Evolutionary conservation across 2,113 vertebrate species (phyloP).

Genomic region (Nettapus auritus): DNA sequence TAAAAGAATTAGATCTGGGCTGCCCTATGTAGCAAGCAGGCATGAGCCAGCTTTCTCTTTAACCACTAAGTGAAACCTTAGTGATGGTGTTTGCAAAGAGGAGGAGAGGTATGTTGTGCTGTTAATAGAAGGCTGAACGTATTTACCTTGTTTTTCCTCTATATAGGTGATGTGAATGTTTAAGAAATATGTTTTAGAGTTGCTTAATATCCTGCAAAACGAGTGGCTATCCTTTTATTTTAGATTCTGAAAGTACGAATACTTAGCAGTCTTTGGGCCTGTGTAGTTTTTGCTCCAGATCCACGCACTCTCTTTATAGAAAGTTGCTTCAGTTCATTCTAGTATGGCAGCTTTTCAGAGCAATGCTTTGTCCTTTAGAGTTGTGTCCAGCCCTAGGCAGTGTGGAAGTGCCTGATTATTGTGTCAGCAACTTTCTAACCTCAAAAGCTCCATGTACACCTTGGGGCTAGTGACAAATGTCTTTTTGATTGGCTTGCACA

Average conservation of each 20-base stretch:
- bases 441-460: not conserved
- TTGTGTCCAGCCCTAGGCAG: not conserved
- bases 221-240: not conserved
- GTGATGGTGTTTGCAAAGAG: not conserved
- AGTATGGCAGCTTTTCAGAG: slow-evolving; percentile 6
- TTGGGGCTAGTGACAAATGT: not conserved
- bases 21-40: not conserved
- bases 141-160: not conserved
- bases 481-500: not conserved
- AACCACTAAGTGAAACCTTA: not conserved
- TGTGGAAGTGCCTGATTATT: not conserved
- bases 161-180: not conserved
- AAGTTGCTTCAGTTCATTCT: not conserved
- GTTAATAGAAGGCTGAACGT: not conserved
- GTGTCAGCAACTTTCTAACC: not conserved
- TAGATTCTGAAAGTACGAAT: not conserved
- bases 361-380: not conserved
- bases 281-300: slow-evolving; percentile 15
- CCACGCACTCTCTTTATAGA: not conserved
- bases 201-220: not conserved
- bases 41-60: not conserved
- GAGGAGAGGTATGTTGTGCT: not conserved
- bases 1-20: not conserved
- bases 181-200: not conserved
- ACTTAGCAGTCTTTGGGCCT: slow-evolving; percentile 11